These are phyloP conservation scores for Sclerodermus sp. DNA, from an alignment of 2,888 invertebrate genomes.

Conservation along the genomic window DNA sequence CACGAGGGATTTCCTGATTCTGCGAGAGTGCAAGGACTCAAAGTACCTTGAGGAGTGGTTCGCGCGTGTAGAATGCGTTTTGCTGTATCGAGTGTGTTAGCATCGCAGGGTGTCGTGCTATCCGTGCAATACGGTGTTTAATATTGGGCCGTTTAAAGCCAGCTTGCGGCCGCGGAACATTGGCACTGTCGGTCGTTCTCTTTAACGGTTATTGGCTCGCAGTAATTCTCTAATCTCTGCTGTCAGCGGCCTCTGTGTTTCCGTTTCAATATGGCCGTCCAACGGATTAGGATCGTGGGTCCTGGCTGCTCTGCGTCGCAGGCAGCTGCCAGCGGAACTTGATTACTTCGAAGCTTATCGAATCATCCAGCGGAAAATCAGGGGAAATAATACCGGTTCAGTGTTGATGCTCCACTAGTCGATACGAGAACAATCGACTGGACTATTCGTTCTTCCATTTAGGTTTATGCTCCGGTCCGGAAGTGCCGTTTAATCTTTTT, in stretches of 20 bases:
- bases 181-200: slow-evolving; percentile 51
- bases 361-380: slow-evolving; percentile 43
- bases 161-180: slow-evolving; percentile 41
- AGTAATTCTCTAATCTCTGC: slow-evolving; percentile 55
- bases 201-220: slow-evolving; percentile 54
- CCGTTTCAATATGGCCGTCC: slow-evolving; percentile 51
- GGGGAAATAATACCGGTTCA: slow-evolving; percentile 5
- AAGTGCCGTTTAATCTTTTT: too few species aligned
- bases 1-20: too few species aligned
- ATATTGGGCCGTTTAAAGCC: slow-evolving; percentile 46
- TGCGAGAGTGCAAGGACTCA: neutral
- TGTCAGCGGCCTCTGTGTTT: slow-evolving; percentile 52
- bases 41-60: slow-evolving; percentile 10
- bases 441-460: too few species aligned
- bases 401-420: too few species aligned
- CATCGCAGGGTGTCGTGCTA: slow-evolving; percentile 12
- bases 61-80: neutral
- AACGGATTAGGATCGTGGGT: slow-evolving; percentile 37
- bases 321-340: slow-evolving; percentile 44
- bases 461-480: too few species aligned
- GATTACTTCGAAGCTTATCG: slow-evolving; percentile 48
- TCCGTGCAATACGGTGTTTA: slow-evolving; percentile 42
- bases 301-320: slow-evolving; percentile 13
- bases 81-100: slow-evolving; percentile 13
- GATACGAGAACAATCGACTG: too few species aligned